Evolutionary conservation across 2,797 vertebrate genomes (phyloP).

Genomic region (Anguilla anguilla): DNA sequence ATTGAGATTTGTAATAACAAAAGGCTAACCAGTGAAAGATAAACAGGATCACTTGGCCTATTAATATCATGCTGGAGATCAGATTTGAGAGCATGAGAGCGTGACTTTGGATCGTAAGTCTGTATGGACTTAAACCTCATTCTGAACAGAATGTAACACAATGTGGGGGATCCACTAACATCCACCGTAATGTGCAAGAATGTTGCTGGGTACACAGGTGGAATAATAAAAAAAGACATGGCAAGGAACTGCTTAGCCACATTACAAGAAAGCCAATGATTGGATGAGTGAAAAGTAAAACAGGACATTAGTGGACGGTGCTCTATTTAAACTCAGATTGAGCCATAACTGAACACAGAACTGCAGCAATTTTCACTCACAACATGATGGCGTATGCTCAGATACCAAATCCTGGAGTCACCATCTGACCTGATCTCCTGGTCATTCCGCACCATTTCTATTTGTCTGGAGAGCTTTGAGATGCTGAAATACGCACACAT

Average conservation of each 20-base stretch:
- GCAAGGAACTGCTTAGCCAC: neutral
- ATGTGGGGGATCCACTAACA: neutral
- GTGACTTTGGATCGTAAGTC: neutral
- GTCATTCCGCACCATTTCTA: neutral
- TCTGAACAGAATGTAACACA: neutral
- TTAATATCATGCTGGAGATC: neutral
- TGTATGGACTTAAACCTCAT: neutral
- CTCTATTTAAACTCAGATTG: neutral
- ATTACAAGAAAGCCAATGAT: neutral
- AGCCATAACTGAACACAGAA: neutral
- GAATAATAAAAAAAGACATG: neutral
- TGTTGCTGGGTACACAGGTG: neutral
- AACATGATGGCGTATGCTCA: neutral
- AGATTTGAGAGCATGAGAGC: neutral
- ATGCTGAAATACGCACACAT: neutral
- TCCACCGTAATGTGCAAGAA: neutral
- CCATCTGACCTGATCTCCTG: neutral
- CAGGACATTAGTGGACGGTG: neutral
- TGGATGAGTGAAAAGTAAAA: neutral
- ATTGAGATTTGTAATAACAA: conserved; percentile 5
- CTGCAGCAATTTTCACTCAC: neutral
- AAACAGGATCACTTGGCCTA: neutral
- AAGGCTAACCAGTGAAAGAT: neutral
- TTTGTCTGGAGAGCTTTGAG: neutral
- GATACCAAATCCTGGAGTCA: neutral